Conservation (phyloP, 2,797 vertebrate species). For the Acridotheres tristis region DNA sequence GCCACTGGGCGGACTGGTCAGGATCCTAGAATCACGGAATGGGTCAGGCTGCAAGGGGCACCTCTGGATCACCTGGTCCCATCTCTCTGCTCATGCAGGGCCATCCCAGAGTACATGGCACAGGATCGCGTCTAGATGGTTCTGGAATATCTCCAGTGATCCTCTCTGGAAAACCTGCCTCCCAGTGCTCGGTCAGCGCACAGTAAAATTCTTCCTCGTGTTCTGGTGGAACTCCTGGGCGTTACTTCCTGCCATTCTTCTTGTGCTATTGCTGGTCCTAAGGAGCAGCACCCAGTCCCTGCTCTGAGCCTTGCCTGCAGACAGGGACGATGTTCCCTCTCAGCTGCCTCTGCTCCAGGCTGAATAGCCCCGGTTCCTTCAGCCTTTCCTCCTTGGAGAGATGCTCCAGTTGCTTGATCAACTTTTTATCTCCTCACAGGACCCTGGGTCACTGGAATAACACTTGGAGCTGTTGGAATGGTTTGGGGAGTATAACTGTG, state of each 20-base stretch:
- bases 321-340: not conserved
- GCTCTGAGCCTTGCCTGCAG: not conserved
- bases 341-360: not conserved
- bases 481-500: accelerated
- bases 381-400: not conserved
- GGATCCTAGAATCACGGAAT: accelerated
- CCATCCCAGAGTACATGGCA: not conserved
- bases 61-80: not conserved
- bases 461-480: accelerated
- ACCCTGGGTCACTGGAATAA: not conserved
- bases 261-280: not conserved
- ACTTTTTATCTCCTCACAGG: accelerated
- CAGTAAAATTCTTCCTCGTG: not conserved
- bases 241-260: not conserved
- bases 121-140: accelerated
- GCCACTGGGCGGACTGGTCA: accelerated
- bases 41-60: not conserved
- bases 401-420: no score
- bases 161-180: not conserved
- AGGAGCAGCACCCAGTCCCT: not conserved
- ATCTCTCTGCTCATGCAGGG: not conserved
- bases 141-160: not conserved
- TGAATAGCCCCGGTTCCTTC: not conserved
- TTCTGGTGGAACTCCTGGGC: not conserved
- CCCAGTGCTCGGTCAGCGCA: no score